Conservation (phyloP, 2,797 vertebrate genomes). For the Schizopygopsis pylzovi region DNA sequence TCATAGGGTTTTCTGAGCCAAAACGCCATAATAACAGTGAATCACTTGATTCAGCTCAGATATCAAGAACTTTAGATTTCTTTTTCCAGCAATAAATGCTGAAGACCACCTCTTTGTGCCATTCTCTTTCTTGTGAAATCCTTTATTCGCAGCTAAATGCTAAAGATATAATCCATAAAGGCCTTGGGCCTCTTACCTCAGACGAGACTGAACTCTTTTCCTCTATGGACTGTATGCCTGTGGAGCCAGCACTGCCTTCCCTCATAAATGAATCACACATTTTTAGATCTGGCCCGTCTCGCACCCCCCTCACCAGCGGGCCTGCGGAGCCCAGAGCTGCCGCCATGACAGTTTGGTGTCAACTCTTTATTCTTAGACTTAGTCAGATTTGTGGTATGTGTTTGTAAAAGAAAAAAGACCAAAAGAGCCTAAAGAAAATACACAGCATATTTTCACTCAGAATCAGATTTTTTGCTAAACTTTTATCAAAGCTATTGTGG, state of each 20-base stretch:
- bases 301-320: slow-evolving; percentile 64
- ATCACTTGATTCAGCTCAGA: slow-evolving; percentile 55
- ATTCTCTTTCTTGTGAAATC: neutral
- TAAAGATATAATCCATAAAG: slow-evolving; percentile 5
- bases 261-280: slow-evolving; percentile 69
- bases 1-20: slow-evolving; percentile 59
- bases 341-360: slow-evolving; percentile 84
- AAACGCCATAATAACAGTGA: slow-evolving; percentile 49
- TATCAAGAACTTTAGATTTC: neutral
- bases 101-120: neutral
- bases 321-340: slow-evolving; percentile 67
- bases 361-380: slow-evolving; percentile 75
- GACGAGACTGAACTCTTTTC: slow-evolving; percentile 4
- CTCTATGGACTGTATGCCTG: slow-evolving; percentile 24
- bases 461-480: neutral
- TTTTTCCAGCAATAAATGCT: slow-evolving; percentile 31
- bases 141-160: slow-evolving; percentile 7
- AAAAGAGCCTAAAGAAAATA: slow-evolving; percentile 14
- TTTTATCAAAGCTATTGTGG: neutral
- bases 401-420: slow-evolving; percentile 47
- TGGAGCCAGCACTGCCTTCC: slow-evolving; percentile 52
- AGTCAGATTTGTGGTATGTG: slow-evolving; percentile 63
- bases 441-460: neutral
- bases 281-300: slow-evolving; percentile 64
- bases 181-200: neutral